Evolutionary conservation across 35 echinoderm and acorn worm genomes (phyloP).

Genomic region (Eucidaris tribuloides): DNA sequence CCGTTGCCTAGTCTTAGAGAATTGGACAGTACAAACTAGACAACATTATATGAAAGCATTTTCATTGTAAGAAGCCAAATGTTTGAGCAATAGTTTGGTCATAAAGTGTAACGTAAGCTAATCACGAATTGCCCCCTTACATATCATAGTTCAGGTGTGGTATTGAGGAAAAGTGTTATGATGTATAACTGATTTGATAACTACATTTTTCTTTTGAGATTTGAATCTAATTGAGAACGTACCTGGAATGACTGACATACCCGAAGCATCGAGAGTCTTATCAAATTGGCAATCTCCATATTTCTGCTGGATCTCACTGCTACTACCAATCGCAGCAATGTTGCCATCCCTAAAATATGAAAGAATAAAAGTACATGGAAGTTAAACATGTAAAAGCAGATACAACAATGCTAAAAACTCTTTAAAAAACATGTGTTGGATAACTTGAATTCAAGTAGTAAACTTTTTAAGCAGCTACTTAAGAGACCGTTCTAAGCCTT

Average conservation of each 20-base stretch:
- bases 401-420: too few species aligned
- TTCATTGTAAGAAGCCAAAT: neutral
- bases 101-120: too few species aligned
- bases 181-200: neutral
- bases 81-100: too few species aligned
- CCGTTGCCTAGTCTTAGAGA: too few species aligned
- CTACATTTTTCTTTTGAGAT: neutral
- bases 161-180: neutral
- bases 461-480: too few species aligned
- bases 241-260: constrained; percentile 95
- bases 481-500: too few species aligned
- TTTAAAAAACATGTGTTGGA: too few species aligned
- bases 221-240: neutral
- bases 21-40: too few species aligned
- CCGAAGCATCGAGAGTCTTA: constrained; percentile 66
- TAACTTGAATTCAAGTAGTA: too few species aligned
- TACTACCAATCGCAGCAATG: constrained; percentile 61
- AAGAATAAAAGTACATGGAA: neutral
- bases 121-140: neutral
- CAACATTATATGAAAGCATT: too few species aligned
- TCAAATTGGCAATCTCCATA: constrained; percentile 51
- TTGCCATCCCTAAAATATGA: constrained; percentile 59
- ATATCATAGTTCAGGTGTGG: neutral
- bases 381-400: too few species aligned
- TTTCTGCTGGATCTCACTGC: constrained; percentile 40